Conservation (phyloP, 2,113 vertebrate species). For the Nibea albiflora region DNA sequence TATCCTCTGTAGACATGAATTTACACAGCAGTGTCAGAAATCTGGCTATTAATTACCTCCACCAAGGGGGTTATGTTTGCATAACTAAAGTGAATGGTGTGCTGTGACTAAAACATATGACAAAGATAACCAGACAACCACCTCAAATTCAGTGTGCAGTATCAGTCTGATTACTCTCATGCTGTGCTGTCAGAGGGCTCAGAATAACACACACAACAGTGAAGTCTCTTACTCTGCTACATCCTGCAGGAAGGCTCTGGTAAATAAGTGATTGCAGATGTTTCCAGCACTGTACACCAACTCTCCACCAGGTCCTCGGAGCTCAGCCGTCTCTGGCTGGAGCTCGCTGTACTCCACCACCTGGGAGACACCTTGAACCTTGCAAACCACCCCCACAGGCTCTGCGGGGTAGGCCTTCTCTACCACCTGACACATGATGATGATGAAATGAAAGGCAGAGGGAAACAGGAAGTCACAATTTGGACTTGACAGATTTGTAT, state of each 20-base stretch:
- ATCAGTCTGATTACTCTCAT: neutral
- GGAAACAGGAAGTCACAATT: neutral
- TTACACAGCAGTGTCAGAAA: neutral
- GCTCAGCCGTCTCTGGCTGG: conserved; percentile 80
- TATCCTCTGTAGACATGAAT: neutral
- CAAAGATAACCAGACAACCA: no score
- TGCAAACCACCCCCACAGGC: conserved; percentile 94
- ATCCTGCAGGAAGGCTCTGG: conserved; percentile 86
- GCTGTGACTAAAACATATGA: no score
- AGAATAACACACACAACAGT: neutral
- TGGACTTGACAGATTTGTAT: neutral
- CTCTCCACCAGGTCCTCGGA: conserved; percentile 75
- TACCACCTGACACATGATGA: conserved; percentile 87
- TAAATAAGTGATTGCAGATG: conserved; percentile 98
- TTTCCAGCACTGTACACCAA: conserved; percentile 89
- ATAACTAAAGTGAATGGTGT: no score
- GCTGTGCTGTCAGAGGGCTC: neutral
- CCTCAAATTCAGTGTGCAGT: neutral
- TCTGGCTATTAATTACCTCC: neutral
- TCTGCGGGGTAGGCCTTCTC: conserved; percentile 89
- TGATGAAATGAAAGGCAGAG: neutral
- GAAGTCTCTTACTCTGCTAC: conserved; percentile 85
- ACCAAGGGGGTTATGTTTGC: no score
- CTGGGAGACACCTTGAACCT: conserved; percentile 87
- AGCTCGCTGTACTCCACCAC: conserved; percentile 98